phyloP scores from a whole-genome alignment of 2,888 invertebrate genomes.

The Drosophila suboccidentalis region DNA sequence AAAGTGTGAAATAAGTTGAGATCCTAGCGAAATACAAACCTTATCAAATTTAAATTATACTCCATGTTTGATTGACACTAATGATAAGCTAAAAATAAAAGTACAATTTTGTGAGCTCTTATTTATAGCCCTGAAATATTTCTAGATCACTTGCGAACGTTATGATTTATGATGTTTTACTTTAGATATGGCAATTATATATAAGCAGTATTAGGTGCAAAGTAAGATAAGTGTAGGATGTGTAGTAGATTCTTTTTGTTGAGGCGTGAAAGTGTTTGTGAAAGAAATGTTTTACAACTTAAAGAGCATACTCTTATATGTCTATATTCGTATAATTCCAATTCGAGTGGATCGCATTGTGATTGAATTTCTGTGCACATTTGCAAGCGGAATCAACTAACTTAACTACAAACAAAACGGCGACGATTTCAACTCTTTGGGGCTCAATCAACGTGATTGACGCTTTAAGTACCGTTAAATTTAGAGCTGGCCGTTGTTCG shows the following conservation, averaged over 20 bases:
- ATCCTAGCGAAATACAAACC: slow-evolving; percentile 17
- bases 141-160: slow-evolving; percentile 5
- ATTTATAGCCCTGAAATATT: slow-evolving; percentile 33
- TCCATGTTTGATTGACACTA: slow-evolving; percentile 36
- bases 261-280: not conserved
- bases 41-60: slow-evolving; percentile 20
- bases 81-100: slow-evolving; percentile 29
- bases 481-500: slow-evolving; percentile 33
- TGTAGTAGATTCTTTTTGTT: not conserved
- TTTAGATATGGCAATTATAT: slow-evolving; percentile 12
- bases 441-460: slow-evolving; percentile 76
- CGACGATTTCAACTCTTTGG: slow-evolving; percentile 41
- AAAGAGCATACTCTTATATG: not conserved
- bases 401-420: slow-evolving; percentile 14
- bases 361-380: slow-evolving; percentile 14
- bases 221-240: slow-evolving; percentile 1
- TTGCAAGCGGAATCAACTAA: slow-evolving; percentile 25
- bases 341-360: slow-evolving; percentile 44
- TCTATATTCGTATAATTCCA: slow-evolving; percentile 5
- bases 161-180: not conserved
- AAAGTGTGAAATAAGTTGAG: slow-evolving; percentile 34
- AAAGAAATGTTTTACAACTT: not conserved
- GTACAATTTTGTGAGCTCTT: slow-evolving; percentile 13
- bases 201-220: slow-evolving; percentile 5
- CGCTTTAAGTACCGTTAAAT: slow-evolving; percentile 63